A percentile compares a stretch with the other conserved stretches of the same genome.
Conservation (phyloP, 2,888 invertebrate species). For the Metalampra italica region DNA sequence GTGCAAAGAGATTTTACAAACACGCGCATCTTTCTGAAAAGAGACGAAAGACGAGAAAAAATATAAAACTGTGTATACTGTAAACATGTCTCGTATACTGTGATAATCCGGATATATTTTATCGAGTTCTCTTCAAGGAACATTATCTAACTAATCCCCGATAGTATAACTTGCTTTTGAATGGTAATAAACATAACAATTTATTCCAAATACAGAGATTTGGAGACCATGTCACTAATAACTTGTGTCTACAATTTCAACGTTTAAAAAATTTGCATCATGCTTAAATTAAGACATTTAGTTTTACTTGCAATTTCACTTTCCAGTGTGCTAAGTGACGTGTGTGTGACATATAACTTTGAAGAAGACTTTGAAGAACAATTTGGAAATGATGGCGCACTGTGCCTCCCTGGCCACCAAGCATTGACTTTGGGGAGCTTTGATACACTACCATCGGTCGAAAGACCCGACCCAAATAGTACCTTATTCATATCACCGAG, state of each 20-base stretch:
- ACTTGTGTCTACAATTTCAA: neutral
- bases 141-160: no score
- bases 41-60: no score
- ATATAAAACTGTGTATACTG: no score
- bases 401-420: neutral
- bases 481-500: conserved; percentile 28
- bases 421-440: conserved; percentile 21
- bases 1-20: no score
- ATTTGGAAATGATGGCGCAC: neutral
- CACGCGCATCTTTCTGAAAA: no score
- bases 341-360: conserved; percentile 4
- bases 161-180: no score
- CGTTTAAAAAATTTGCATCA: neutral
- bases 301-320: neutral
- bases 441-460: conserved; percentile 14
- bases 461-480: conserved; percentile 26
- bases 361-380: conserved; percentile 1
- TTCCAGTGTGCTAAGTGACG: neutral
- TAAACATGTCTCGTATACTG: no score
- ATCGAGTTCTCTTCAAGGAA: no score
- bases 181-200: no score
- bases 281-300: neutral
- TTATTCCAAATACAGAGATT: neutral
- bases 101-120: no score
- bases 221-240: neutral